These are phyloP conservation scores for Elmis aenea DNA, from an alignment of 2,888 invertebrate species.

Conservation along the genomic window DNA sequence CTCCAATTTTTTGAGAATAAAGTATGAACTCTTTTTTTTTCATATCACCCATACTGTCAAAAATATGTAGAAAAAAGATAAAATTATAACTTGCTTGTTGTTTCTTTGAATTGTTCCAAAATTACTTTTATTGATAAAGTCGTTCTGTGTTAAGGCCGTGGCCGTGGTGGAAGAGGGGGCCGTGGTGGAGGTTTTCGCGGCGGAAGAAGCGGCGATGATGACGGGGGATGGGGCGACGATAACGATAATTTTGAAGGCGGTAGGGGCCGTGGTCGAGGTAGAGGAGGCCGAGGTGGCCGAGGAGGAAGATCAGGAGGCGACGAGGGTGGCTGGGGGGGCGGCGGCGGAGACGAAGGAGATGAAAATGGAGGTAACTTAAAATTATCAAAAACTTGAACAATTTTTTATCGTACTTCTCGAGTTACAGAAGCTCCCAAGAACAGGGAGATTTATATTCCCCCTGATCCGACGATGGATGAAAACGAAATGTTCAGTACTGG, in stretches of 20 bases:
- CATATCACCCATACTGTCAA: too few relatives aligned
- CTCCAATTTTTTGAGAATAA: too few relatives aligned
- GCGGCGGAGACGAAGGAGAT: constrained; percentile 18
- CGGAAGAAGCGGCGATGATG: background rate
- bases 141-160: background rate
- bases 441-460: constrained; percentile 65
- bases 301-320: constrained; percentile 13
- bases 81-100: too few relatives aligned
- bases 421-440: constrained; percentile 43
- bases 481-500: constrained; percentile 63
- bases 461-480: constrained; percentile 68
- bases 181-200: constrained; percentile 1
- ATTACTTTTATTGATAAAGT: too few relatives aligned
- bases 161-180: background rate
- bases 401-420: too few relatives aligned
- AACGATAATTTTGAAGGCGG: constrained; percentile 3
- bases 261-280: constrained; percentile 1
- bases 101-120: too few relatives aligned
- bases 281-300: constrained; percentile 6
- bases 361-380: constrained; percentile 8
- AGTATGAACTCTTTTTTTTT: too few relatives aligned
- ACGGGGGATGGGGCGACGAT: constrained; percentile 2
- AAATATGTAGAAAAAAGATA: too few relatives aligned
- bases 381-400: constrained; percentile 1
- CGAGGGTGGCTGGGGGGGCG: constrained; percentile 19